A percentile compares a stretch with the other conserved stretches of the same genome.
Conservation (phyloP, 2,888 invertebrate genomes). For the Ethmia dodecea region DNA sequence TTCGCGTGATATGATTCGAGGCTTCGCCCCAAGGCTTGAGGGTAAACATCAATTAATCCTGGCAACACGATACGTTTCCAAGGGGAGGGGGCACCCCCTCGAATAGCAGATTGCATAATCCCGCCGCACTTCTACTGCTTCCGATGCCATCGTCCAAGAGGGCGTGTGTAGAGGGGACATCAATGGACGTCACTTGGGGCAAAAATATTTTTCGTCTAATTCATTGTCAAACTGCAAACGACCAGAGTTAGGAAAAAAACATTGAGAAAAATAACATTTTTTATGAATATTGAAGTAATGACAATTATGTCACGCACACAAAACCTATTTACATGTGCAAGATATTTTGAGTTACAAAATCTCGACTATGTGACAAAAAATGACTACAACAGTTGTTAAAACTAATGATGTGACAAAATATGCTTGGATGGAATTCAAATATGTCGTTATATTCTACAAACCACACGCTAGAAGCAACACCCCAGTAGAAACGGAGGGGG, state of each 20-base stretch:
- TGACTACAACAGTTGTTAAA: constrained; percentile 10
- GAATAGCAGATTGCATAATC: constrained; percentile 61
- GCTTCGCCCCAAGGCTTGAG: constrained; percentile 48
- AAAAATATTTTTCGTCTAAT: constrained; percentile 52
- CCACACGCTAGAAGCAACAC: constrained; percentile 15
- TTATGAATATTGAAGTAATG: too few species aligned
- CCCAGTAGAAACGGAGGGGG: background rate
- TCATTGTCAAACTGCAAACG: constrained; percentile 47
- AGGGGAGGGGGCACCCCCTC: constrained; percentile 38
- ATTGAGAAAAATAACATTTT: too few species aligned
- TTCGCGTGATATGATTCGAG: constrained; percentile 60
- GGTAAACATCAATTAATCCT: constrained; percentile 74
- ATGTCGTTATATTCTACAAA: constrained; percentile 14
- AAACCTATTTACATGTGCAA: too few species aligned
- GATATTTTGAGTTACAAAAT: too few species aligned
- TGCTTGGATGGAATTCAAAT: constrained; percentile 22
- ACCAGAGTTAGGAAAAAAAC: too few species aligned
- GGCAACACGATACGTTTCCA: constrained; percentile 59
- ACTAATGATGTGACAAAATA: constrained; percentile 25
- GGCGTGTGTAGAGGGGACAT: constrained; percentile 37
- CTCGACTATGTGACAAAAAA: background rate
- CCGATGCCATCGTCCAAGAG: constrained; percentile 49
- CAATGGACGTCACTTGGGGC: constrained; percentile 40
- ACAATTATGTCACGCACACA: too few species aligned
- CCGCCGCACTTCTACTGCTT: constrained; percentile 70